These are phyloP conservation scores for Agrilus cyanescens DNA, from an alignment of 2,888 invertebrate species.

Conservation along the genomic window DNA sequence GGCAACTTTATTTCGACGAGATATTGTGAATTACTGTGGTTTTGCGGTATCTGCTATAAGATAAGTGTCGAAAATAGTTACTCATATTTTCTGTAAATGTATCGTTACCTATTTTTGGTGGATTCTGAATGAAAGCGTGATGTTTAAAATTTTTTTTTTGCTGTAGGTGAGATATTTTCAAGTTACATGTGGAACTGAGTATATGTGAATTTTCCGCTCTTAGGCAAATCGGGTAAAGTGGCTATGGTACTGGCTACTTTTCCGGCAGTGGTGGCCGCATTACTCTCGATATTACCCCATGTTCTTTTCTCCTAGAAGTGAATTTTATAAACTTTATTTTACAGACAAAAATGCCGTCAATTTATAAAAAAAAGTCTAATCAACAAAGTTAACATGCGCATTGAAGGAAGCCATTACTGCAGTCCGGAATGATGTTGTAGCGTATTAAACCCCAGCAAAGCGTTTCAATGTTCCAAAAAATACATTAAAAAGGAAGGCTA, in stretches of 20 bases:
- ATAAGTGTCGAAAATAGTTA: background rate
- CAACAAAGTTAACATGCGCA: background rate
- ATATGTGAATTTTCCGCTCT: too few species aligned
- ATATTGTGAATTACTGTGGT: background rate
- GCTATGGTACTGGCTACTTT: background rate
- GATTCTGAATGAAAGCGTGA: background rate
- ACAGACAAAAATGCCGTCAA: background rate
- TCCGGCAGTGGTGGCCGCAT: background rate
- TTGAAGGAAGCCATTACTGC: background rate
- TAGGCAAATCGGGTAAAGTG: background rate
- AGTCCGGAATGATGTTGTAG: background rate
- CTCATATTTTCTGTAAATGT: background rate
- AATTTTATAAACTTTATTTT: too few species aligned
- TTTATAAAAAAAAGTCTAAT: background rate
- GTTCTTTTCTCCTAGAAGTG: too few species aligned
- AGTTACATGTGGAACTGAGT: too few species aligned
- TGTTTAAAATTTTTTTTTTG: too few species aligned
- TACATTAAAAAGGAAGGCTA: conserved; percentile 3
- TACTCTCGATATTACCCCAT: too few species aligned
- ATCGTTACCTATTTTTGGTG: background rate
- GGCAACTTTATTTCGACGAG: too few species aligned
- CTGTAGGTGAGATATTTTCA: too few species aligned
- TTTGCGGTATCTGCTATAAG: background rate
- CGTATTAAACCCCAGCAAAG: background rate
- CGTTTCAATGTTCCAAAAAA: conserved; percentile 2